phyloP scores from a whole-genome alignment of 64 coral and sea anemone genomes.

The Stichodactyla helianthus region DNA sequence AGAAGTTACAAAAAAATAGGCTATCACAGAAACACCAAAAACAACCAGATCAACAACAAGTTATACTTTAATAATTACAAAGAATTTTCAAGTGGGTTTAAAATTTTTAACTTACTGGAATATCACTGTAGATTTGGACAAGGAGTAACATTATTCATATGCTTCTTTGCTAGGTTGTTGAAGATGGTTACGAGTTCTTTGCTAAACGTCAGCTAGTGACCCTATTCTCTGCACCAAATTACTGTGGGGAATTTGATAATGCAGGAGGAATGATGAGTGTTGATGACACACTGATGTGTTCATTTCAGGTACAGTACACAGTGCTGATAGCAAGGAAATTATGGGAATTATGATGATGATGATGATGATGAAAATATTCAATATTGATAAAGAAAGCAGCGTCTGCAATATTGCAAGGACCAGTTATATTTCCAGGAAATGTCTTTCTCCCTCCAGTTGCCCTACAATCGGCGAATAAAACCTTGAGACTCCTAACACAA shows the following conservation, averaged over 20 bases:
- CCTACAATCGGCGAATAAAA: too few species aligned
- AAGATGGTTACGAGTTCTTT: constrained; percentile 99
- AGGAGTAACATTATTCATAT: neutral
- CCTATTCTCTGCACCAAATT: constrained; percentile 95
- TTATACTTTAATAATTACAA: too few species aligned
- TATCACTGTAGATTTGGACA: neutral
- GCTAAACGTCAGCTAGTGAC: constrained; percentile 96
- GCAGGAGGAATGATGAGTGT: constrained; percentile 99
- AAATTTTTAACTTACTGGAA: too few species aligned
- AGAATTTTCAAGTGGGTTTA: too few species aligned
- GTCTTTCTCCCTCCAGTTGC: neutral
- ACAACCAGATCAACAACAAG: too few species aligned
- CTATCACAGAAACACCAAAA: too few species aligned
- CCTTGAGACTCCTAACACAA: too few species aligned
- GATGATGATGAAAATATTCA: neutral
- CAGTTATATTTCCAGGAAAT: neutral
- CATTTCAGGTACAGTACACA: constrained; percentile 70
- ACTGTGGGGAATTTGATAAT: constrained; percentile 97
- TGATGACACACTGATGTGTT: constrained; percentile 96
- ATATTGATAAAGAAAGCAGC: too few species aligned
- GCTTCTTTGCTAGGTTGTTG: constrained; percentile 61
- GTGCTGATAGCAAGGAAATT: neutral
- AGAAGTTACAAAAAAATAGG: too few species aligned
- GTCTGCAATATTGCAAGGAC: too few species aligned
- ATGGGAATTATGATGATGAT: neutral